Evolutionary conservation across 1,140 invertebrate species (phyloP).

Genomic region (Zaprionus tsacasi): DNA sequence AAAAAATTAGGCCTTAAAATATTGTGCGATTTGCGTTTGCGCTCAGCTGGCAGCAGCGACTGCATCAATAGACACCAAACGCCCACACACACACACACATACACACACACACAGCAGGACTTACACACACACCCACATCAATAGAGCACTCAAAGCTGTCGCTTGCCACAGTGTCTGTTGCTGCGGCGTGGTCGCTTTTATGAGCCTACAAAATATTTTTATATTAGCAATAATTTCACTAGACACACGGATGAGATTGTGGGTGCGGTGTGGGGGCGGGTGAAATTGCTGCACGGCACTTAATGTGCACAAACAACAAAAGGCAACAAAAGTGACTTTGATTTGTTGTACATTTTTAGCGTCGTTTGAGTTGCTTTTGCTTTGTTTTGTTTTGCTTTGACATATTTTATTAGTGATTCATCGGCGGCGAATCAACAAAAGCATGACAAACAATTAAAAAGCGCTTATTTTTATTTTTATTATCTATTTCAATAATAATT

Average conservation of each 20-base stretch:
- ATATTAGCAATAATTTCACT: conserved; percentile 82
- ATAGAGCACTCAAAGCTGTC: conserved; percentile 22
- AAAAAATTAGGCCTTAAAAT: conserved; percentile 83
- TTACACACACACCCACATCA: conserved; percentile 12
- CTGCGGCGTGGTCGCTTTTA: conserved; percentile 65
- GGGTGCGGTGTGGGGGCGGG: conserved; percentile 7
- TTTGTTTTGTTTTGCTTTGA: conserved; percentile 57
- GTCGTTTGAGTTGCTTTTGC: conserved; percentile 39
- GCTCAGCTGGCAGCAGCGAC: conserved; percentile 2
- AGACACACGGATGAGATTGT: conserved; percentile 58
- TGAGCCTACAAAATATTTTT: conserved; percentile 79
- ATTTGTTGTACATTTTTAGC: conserved; percentile 60
- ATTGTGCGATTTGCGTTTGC: conserved; percentile 72
- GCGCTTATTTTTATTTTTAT: conserved; percentile 74
- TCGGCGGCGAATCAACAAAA: conserved; percentile 46
- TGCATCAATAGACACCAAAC: conserved; percentile 46
- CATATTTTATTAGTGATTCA: conserved; percentile 69
- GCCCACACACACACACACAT: conserved; percentile 28
- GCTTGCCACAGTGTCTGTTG: not conserved
- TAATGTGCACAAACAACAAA: conserved; percentile 46
- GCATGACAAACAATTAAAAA: conserved; percentile 67
- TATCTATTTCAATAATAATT: conserved; percentile 50
- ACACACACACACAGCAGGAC: conserved; percentile 2
- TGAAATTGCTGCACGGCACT: conserved; percentile 26
- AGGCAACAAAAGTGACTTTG: conserved; percentile 57